Evolutionary conservation across 2,888 invertebrate species (phyloP).

Genomic region (Bombylius discolor): DNA sequence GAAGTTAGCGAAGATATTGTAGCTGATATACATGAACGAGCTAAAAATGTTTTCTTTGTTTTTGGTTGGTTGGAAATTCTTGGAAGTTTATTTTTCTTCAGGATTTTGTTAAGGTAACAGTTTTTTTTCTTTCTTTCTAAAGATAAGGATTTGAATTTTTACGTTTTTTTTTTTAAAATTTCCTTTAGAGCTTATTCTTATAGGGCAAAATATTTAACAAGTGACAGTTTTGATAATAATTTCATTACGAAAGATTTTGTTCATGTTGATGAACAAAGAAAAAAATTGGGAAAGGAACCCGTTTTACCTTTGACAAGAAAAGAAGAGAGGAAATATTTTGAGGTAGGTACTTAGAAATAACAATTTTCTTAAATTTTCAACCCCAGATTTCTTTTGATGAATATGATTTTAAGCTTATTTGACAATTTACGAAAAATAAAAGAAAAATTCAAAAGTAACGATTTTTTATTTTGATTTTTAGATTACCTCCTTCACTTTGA

Average conservation of each 20-base stretch:
- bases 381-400: too few species aligned
- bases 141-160: conserved; percentile 3
- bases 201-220: conserved; percentile 55
- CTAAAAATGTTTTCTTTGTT: conserved; percentile 38
- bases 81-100: conserved; percentile 42
- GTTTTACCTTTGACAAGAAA: conserved; percentile 53
- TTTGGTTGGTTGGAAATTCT: conserved; percentile 44
- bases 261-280: conserved; percentile 48
- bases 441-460: too few species aligned
- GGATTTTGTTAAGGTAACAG: conserved; percentile 43
- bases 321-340: conserved; percentile 50
- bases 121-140: too few species aligned
- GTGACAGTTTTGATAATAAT: conserved; percentile 56
- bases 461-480: conserved; percentile 13
- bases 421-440: too few species aligned
- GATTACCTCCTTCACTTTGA: conserved; percentile 25
- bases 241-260: conserved; percentile 55
- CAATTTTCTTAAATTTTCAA: too few species aligned
- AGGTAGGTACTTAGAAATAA: conserved; percentile 22
- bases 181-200: conserved; percentile 51
- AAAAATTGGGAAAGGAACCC: conserved; percentile 45
- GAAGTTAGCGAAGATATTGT: conserved; percentile 43
- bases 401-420: too few species aligned
- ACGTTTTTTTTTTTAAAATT: neutral
- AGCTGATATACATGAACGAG: conserved; percentile 40